Percentiles rank a stretch among this genome's conserved stretches.
Evolutionary conservation across 1,140 invertebrate species (phyloP).

Genomic region (Pteromalus puparum): DNA sequence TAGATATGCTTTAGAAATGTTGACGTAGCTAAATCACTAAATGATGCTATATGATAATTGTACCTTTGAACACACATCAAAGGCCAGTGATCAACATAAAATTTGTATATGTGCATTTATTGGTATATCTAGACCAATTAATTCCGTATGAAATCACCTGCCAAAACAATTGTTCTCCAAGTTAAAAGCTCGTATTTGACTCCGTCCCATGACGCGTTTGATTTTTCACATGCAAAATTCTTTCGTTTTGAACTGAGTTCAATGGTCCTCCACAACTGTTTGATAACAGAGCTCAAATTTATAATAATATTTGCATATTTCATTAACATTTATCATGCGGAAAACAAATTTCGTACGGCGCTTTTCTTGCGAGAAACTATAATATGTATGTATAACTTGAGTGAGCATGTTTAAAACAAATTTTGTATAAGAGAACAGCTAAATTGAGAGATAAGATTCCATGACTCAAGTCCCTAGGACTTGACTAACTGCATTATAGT

Average conservation of each 20-base stretch:
- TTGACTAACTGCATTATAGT: background rate
- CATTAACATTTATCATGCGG: too few species aligned
- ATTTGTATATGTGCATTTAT: background rate
- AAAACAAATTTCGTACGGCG: too few species aligned
- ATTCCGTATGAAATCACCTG: background rate
- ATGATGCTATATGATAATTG: too few species aligned
- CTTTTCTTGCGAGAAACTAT: background rate
- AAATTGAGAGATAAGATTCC: background rate
- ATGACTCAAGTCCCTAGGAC: background rate
- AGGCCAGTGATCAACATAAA: background rate
- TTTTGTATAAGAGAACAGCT: background rate
- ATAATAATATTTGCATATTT: too few species aligned
- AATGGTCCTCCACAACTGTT: too few species aligned
- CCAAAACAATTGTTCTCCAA: conserved; percentile 2
- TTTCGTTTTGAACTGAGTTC: background rate
- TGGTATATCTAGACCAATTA: background rate
- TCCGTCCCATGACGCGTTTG: conserved; percentile 19
- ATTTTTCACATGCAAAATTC: background rate
- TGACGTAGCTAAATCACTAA: too few species aligned
- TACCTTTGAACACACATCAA: too few species aligned
- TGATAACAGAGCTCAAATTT: too few species aligned
- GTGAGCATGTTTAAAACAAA: background rate
- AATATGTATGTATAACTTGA: background rate
- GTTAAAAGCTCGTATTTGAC: conserved; percentile 16
- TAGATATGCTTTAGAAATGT: too few species aligned